phyloP scores from a whole-genome alignment of 2,797 vertebrate genomes.

The Philypnodon macrostomus region DNA sequence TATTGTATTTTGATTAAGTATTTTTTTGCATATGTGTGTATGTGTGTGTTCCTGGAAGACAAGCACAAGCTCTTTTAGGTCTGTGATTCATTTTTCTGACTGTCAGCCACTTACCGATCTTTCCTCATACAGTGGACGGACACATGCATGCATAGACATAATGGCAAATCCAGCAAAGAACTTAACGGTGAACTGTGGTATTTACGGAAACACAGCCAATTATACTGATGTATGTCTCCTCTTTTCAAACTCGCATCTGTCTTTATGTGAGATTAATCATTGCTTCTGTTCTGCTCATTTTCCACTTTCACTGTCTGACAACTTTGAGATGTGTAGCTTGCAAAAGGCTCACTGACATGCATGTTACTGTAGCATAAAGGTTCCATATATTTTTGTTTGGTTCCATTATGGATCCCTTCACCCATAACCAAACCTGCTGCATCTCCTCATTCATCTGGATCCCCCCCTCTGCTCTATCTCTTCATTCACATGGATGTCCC shows the following conservation, averaged over 20 bases:
- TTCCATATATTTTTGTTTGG: no score
- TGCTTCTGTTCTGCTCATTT: slow-evolving; percentile 3
- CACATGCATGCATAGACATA: no score
- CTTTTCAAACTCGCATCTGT: slow-evolving; percentile 25
- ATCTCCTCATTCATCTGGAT: no score
- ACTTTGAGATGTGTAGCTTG: slow-evolving; percentile 18
- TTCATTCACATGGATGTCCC: no score
- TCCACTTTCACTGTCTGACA: slow-evolving; percentile 13
- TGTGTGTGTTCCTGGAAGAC: slow-evolving; percentile 29
- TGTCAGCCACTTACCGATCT: slow-evolving; percentile 36
- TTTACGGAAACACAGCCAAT: slow-evolving; percentile 53
- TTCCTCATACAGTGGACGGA: no score
- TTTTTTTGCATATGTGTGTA: neutral
- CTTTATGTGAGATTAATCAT: slow-evolving; percentile 33
- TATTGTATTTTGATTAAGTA: neutral
- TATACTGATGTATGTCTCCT: slow-evolving; percentile 41
- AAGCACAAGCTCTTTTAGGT: slow-evolving; percentile 28
- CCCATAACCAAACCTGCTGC: no score
- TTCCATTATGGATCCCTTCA: no score
- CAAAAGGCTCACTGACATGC: slow-evolving; percentile 16
- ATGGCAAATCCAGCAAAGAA: slow-evolving; percentile 12
- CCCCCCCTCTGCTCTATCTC: no score
- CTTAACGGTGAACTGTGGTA: slow-evolving; percentile 35
- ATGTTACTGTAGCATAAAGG: no score
- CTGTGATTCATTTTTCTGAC: slow-evolving; percentile 49